Base-by-base conservation (phyloP, 2,888 invertebrate species). In the Cheilosia variabilis region DNA sequence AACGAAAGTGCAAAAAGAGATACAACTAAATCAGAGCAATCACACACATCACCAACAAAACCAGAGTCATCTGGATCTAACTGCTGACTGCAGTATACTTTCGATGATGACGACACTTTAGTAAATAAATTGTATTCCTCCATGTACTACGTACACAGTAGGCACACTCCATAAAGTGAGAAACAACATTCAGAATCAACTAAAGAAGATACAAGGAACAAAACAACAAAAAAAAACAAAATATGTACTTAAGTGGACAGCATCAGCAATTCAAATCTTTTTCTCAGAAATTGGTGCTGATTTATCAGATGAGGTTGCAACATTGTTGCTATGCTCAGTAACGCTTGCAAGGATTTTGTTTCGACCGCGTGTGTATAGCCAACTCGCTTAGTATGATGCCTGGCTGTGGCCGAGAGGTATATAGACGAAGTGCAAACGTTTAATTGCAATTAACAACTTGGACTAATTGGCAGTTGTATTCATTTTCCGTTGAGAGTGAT, bases 41-140 rank as follows among this genome's bases (percentile, higher is more conserved):
- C 31, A 43, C 55, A 68, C 19, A 43, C 31, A 43, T 53, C 43
- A 37, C 52, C 41, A 43, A 43, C 45, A 43, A 19, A 41, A 68
- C 4, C 17, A 31, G 31, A 55, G 45, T 31, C 15, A 43, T 31
- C 17, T 68, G 68, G 55, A 68, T 55, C 68, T 45, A 43, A 53
- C 43, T 31, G 55, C 27, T 19, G 22, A 52, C 24, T 52, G 24
- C 4, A 17, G 55, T 43, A 60, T 71, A 58, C 60, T 58, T 71
- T 41, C 58, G 41, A 60, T 60, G 58, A 60, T 71, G 58, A 71
- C 58, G 50, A 60, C 58, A 50, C 47, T 71, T 69, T 22, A 37
- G 24, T 41, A 71, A 58, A 71, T 71, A 50, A 71, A 58, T 45
- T 22, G 47, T 57, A 57, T 57, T 69, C 57, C 57, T 45, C 43